These are phyloP conservation scores for Pandion haliaetus DNA, from an alignment of 2,113 vertebrate genomes.

Conservation along the genomic window DNA sequence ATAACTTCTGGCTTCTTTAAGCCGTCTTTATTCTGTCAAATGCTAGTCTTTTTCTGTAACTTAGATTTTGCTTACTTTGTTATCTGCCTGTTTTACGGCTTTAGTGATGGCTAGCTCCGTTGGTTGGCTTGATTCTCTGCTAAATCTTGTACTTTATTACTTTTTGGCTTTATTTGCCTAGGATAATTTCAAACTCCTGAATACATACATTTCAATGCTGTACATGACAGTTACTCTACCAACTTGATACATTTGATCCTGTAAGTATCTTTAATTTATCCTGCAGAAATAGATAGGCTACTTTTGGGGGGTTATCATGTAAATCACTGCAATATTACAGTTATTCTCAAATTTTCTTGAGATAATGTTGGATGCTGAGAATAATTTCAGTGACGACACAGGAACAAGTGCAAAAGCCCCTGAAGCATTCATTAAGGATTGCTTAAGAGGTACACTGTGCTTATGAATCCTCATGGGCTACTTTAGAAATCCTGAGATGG, in stretches of 20 bases:
- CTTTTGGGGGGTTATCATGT: neutral
- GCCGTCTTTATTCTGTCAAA: conserved; percentile 2
- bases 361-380: neutral
- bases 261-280: conserved; percentile 36
- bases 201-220: neutral
- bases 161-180: conserved; percentile 19
- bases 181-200: conserved; percentile 17
- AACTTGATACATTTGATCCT: conserved; percentile 29
- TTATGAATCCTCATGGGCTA: conserved; percentile 22
- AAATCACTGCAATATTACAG: conserved; percentile 9
- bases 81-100: neutral
- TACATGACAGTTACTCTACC: neutral
- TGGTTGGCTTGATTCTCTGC: neutral
- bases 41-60: neutral
- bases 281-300: neutral
- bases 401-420: neutral
- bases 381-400: neutral
- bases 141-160: conserved; percentile 26
- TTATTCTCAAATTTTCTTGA: conserved; percentile 1
- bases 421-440: conserved; percentile 8
- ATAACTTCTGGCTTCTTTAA: conserved; percentile 2
- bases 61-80: neutral
- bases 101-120: neutral
- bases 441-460: neutral
- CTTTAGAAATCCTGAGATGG: conserved; percentile 6